These are phyloP conservation scores for Sebastes goodei DNA, from an alignment of 2,797 vertebrate genomes.

Conservation along the genomic window DNA sequence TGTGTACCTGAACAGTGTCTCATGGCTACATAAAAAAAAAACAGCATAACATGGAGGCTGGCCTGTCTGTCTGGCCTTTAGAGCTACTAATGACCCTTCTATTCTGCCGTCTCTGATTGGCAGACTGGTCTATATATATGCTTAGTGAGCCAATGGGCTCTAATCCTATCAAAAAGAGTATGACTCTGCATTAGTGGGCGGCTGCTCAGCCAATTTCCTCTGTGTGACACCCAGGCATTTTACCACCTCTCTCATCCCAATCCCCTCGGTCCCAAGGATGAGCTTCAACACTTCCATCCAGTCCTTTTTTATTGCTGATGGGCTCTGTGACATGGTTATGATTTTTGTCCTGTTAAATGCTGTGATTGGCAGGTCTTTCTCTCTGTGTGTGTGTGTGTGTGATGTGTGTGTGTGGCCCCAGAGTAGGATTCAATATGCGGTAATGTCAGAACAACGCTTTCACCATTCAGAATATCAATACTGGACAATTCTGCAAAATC, in stretches of 20 bases:
- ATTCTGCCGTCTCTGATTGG: slow-evolving; percentile 52
- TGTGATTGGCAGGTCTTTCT: slow-evolving; percentile 31
- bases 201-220: slow-evolving; percentile 54
- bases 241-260: slow-evolving; percentile 43
- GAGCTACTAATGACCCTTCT: slow-evolving; percentile 39
- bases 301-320: slow-evolving; percentile 29
- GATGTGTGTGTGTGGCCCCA: not conserved
- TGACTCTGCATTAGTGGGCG: slow-evolving; percentile 50
- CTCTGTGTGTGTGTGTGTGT: not conserved
- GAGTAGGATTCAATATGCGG: not conserved
- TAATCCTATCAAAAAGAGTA: slow-evolving; percentile 67
- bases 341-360: slow-evolving; percentile 37
- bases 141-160: slow-evolving; percentile 50
- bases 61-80: slow-evolving; percentile 3
- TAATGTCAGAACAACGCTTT: not conserved
- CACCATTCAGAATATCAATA: not conserved
- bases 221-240: slow-evolving; percentile 41
- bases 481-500: not conserved
- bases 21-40: slow-evolving; percentile 1
- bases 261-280: slow-evolving; percentile 40
- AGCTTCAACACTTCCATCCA: slow-evolving; percentile 29
- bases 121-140: slow-evolving; percentile 9
- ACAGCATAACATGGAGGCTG: not conserved
- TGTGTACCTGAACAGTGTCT: not conserved
- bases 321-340: slow-evolving; percentile 24